These are phyloP conservation scores for Cheilosia urbana DNA, from an alignment of 2,888 invertebrate species.

Conservation along the genomic window DNA sequence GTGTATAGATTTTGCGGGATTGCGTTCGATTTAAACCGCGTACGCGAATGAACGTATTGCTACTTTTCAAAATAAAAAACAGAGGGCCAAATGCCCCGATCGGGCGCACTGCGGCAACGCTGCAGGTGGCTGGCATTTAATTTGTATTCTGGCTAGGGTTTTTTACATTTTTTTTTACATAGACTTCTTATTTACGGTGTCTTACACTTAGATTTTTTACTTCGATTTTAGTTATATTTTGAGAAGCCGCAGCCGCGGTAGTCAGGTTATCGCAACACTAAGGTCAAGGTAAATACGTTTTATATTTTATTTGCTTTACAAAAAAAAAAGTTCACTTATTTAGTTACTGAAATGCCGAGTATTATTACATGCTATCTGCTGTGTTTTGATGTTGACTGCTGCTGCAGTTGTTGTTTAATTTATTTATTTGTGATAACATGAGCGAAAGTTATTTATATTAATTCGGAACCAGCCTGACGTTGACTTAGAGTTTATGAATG, in stretches of 20 bases:
- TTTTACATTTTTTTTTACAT: not conserved
- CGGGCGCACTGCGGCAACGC: too few species aligned
- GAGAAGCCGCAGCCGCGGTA: constrained; percentile 17
- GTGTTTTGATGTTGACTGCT: too few species aligned
- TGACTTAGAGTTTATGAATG: constrained; percentile 6
- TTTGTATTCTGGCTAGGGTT: not conserved
- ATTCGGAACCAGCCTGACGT: not conserved
- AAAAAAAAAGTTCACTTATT: too few species aligned
- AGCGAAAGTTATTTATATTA: constrained; percentile 1
- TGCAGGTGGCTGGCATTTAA: not conserved
- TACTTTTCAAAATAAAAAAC: too few species aligned
- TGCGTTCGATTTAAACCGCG: too few species aligned
- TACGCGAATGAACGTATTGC: too few species aligned
- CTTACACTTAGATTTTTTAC: not conserved
- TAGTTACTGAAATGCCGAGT: too few species aligned
- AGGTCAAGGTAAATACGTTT: constrained; percentile 19
- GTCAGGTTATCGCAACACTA: constrained; percentile 13
- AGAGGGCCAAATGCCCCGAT: too few species aligned
- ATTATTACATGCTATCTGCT: not conserved
- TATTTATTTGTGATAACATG: constrained; percentile 9
- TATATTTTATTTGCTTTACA: too few species aligned
- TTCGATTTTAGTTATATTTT: constrained; percentile 11
- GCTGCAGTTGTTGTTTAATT: not conserved
- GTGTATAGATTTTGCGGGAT: too few species aligned
- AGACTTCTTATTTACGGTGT: not conserved